phyloP scores from a whole-genome alignment of 2,113 vertebrate genomes.

The Chaenogobius annularis region DNA sequence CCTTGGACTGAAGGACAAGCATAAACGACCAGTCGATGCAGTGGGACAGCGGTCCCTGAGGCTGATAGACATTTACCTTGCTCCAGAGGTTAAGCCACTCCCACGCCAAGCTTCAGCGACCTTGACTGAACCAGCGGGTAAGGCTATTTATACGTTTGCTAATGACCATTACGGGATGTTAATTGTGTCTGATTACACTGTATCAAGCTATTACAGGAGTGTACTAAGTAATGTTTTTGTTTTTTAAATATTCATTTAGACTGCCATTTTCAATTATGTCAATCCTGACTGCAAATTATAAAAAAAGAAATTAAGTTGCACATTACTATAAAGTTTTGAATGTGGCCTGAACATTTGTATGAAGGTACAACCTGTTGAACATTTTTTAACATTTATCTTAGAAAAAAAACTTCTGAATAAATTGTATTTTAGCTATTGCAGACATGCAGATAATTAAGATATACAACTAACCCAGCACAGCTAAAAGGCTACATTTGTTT shows the following conservation, averaged over 20 bases:
- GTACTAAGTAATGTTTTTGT: background rate
- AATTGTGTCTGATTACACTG: background rate
- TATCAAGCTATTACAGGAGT: background rate
- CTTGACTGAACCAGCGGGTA: conserved; percentile 19
- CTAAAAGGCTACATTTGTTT: too few species aligned
- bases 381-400: too few species aligned
- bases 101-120: conserved; percentile 23
- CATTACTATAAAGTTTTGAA: too few species aligned
- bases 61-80: conserved; percentile 54
- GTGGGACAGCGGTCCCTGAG: conserved; percentile 21
- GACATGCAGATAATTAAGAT: too few species aligned
- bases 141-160: background rate
- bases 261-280: background rate
- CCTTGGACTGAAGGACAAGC: conserved; percentile 57
- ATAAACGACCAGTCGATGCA: conserved; percentile 5
- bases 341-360: too few species aligned
- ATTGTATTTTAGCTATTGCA: too few species aligned
- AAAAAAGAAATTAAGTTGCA: too few species aligned
- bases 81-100: conserved; percentile 34
- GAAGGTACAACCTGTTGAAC: too few species aligned
- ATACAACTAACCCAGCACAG: too few species aligned
- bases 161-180: background rate
- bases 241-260: background rate
- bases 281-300: too few species aligned
- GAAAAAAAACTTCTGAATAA: too few species aligned